Percentiles rank a stretch among this genome's conserved stretches.
These are phyloP conservation scores for Heteromyza rotundicornis DNA, from an alignment of 2,888 invertebrate species.

Conservation along the genomic window DNA sequence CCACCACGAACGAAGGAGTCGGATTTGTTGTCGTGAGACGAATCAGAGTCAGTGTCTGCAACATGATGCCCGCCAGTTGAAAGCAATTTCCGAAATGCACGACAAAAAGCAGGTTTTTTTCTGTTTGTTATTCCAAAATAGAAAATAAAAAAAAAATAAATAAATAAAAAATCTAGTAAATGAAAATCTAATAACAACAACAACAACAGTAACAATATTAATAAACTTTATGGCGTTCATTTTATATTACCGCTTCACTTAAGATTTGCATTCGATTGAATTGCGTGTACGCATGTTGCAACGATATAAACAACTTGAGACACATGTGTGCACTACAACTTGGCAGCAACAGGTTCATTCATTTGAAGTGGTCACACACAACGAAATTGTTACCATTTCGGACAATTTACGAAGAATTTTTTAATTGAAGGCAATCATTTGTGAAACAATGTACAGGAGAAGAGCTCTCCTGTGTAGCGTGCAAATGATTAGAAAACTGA, in stretches of 20 bases:
- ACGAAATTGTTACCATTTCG: background rate
- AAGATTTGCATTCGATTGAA: background rate
- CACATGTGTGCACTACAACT: background rate
- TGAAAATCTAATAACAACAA: conserved; percentile 2
- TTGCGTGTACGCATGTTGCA: conserved; percentile 5
- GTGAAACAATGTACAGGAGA: no score
- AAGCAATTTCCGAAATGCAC: background rate
- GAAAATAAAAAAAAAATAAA: background rate
- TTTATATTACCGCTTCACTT: background rate
- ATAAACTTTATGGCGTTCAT: conserved; percentile 1
- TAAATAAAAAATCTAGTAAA: background rate
- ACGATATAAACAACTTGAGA: no score
- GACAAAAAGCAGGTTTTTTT: background rate
- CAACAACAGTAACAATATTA: background rate
- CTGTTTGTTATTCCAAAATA: no score
- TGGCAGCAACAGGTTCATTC: background rate
- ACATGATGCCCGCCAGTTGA: background rate
- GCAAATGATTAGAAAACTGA: no score
- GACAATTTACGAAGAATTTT: background rate
- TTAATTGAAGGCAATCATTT: background rate
- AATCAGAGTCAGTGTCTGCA: background rate
- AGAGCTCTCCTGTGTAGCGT: no score
- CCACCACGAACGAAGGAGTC: background rate
- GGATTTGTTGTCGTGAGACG: background rate
- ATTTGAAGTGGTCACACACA: no score